phyloP scores from a whole-genome alignment of 1,140 invertebrate genomes.

The Drosophila pachea region DNA sequence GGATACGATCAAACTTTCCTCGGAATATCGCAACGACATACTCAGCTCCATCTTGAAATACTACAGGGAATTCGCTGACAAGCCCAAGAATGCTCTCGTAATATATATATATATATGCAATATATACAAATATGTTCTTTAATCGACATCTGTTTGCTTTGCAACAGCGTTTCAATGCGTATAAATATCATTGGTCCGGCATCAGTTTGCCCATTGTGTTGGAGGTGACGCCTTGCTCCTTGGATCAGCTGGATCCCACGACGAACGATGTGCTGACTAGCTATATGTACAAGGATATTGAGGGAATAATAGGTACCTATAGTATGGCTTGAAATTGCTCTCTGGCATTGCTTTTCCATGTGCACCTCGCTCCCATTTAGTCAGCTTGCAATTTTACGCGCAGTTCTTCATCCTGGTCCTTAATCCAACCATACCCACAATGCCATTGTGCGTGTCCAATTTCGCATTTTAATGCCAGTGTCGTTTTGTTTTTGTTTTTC shows the following conservation, averaged over 20 bases:
- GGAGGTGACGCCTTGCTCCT: slow-evolving; percentile 92
- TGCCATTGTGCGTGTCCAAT: slow-evolving; percentile 16
- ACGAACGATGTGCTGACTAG: slow-evolving; percentile 89
- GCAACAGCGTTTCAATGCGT: slow-evolving; percentile 91
- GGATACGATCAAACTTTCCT: slow-evolving; percentile 98
- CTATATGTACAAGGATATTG: slow-evolving; percentile 96
- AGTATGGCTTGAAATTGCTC: slow-evolving; percentile 21
- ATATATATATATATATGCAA: slow-evolving; percentile 13
- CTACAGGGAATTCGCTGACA: slow-evolving; percentile 88
- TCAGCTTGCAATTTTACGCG: not conserved
- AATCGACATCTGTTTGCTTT: not conserved
- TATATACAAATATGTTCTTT: not conserved
- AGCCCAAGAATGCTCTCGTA: slow-evolving; percentile 87
- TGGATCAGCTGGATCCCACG: slow-evolving; percentile 94
- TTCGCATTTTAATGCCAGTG: slow-evolving; percentile 52
- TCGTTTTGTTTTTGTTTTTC: slow-evolving; percentile 29
- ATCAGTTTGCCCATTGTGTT: slow-evolving; percentile 91
- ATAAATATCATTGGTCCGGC: slow-evolving; percentile 98
- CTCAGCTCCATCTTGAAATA: slow-evolving; percentile 94
- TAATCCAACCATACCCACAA: slow-evolving; percentile 13
- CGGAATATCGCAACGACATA: slow-evolving; percentile 94
- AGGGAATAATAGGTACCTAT: slow-evolving; percentile 83
- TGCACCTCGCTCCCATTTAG: not conserved
- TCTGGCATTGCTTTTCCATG: not conserved
- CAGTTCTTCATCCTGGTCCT: not conserved